Base-by-base conservation (phyloP, 2,113 vertebrate species). In the Donacobius atricapilla region DNA sequence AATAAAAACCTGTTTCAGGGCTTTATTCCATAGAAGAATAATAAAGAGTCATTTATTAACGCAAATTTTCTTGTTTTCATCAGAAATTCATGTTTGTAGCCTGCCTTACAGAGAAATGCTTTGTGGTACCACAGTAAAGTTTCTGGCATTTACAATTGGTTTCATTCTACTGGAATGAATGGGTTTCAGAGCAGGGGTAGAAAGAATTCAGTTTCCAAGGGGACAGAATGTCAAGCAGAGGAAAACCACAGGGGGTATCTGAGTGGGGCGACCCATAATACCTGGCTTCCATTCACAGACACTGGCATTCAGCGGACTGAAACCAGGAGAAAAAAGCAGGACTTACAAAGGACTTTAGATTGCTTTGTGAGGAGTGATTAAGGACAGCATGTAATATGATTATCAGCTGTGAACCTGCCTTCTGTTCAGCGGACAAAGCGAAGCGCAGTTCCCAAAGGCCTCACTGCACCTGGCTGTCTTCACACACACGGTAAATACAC, bases 171-270 rank as follows among this genome's bases (percentile, higher is more conserved):
- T 4, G 17, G 23, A 86, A 7, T 83, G 37, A 94, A 84, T 47
- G 72, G 23, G 22, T 70, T 84, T 66, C 78, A 91, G 56, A 83
- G 44, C 3, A 7, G 8, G 11, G 11, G 8, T 15, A 56, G 42
- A 71, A 45, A 48, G 53, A 91, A 84, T 80, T 94, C 20, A 63
- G 73, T 89, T 89, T n/a, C 61, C 48, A 76, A 63, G 75, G 69
- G 69, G 76, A 88, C 65, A 72, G 83, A 88, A 73, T 6, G 16
- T 50, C 70, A 83, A 72, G 18, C 8, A 57, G 37, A 69, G 35
- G 37, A 87, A 92, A 91, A 58, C 18, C 33, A 47, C 45, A 50
- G 45, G 15, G 53, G 20, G 17, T 60, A 44, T 75, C 13, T 44
- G 33, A 45, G 5, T 10, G n/a, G 58, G 44, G 23, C 53, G 70